These are phyloP conservation scores for Onychostoma macrolepis DNA, from an alignment of 2,113 vertebrate genomes.

Conservation along the genomic window DNA sequence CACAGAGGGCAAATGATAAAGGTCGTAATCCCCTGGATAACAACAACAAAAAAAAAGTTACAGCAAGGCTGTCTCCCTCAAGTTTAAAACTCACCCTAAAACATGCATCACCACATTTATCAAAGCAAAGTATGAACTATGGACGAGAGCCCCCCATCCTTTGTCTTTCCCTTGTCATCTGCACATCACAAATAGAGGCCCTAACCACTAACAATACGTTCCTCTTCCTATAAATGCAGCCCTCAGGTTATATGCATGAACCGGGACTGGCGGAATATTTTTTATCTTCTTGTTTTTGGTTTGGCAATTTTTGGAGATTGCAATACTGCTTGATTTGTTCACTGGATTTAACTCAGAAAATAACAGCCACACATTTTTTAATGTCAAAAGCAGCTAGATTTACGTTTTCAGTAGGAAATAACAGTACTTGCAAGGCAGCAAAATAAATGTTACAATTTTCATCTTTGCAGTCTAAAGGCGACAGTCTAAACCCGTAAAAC, in stretches of 20 bases:
- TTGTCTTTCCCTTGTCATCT: constrained; percentile 37
- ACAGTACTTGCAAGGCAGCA: background rate
- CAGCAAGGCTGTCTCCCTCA: constrained; percentile 9
- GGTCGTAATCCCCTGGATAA: constrained; percentile 32
- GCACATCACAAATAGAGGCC: constrained; percentile 39
- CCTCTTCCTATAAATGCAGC: constrained; percentile 30
- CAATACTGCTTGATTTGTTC: background rate
- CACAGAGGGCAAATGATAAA: constrained; percentile 21
- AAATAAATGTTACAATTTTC: background rate
- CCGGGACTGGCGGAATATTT: background rate
- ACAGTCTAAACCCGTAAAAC: background rate
- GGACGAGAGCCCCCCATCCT: background rate
- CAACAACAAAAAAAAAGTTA: constrained; percentile 14
- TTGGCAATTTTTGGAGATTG: background rate
- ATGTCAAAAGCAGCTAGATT: background rate
- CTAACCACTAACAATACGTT: constrained; percentile 47
- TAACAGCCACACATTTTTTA: background rate
- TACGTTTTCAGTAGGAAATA: background rate
- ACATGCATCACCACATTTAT: constrained; percentile 1
- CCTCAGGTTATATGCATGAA: constrained; percentile 23
- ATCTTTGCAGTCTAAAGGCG: background rate
- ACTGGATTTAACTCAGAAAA: background rate
- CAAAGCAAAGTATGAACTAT: constrained; percentile 29
- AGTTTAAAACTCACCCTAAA: constrained; percentile 26
- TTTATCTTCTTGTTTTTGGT: background rate